phyloP scores from a whole-genome alignment of 2,113 vertebrate genomes.

The Pimephales promelas region DNA sequence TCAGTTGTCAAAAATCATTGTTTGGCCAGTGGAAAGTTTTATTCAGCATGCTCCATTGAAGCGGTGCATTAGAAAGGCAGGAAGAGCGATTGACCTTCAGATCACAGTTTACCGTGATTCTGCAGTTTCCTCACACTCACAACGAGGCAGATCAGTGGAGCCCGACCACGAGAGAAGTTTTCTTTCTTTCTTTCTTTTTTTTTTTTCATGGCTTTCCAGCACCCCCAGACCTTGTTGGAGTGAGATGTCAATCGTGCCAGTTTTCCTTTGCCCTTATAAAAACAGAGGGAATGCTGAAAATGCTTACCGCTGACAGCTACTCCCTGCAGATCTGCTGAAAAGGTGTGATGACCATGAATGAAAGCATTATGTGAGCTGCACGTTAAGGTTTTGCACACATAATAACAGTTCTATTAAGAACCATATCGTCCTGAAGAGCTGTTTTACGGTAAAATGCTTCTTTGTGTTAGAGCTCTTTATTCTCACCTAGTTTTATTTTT shows the following conservation, averaged over 20 bases:
- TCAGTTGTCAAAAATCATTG: slow-evolving; percentile 45
- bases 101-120: slow-evolving; percentile 40
- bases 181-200: slow-evolving; percentile 17
- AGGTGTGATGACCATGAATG: slow-evolving; percentile 33
- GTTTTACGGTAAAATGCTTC: too few species aligned
- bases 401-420: background rate
- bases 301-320: slow-evolving; percentile 24
- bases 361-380: slow-evolving; percentile 25
- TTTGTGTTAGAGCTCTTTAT: too few species aligned
- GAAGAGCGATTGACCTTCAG: slow-evolving; percentile 58
- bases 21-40: slow-evolving; percentile 53
- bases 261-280: slow-evolving; percentile 49
- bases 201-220: slow-evolving; percentile 27
- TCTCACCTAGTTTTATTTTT: too few species aligned
- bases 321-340: slow-evolving; percentile 39
- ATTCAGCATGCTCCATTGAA: slow-evolving; percentile 34
- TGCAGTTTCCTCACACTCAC: slow-evolving; percentile 48
- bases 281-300: slow-evolving; percentile 47
- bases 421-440: background rate
- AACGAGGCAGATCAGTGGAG: slow-evolving; percentile 37
- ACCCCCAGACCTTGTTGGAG: background rate
- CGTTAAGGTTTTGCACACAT: background rate
- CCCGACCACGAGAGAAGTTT: background rate
- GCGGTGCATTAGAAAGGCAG: slow-evolving; percentile 54
- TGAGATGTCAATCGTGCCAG: slow-evolving; percentile 38